Percentiles rank a stretch among this genome's conserved stretches.
Evolutionary conservation across 2,888 invertebrate genomes (phyloP).

Genomic region (Tachina lurida): DNA sequence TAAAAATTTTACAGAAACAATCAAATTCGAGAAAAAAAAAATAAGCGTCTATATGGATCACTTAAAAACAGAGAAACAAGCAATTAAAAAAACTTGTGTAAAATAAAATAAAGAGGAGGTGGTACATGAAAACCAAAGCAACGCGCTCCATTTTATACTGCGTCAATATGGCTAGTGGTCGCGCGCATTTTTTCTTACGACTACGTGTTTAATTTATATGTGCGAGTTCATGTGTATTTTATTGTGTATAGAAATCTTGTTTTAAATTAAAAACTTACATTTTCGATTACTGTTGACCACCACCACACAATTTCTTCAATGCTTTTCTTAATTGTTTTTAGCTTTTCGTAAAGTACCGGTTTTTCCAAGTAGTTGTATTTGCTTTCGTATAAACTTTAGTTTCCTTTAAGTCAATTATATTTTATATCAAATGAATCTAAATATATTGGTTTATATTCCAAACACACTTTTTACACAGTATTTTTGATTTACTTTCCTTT

Average conservation of each 20-base stretch:
- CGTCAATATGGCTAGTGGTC: constrained; percentile 64
- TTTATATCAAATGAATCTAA: background rate
- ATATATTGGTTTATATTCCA: constrained; percentile 8
- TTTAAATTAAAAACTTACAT: constrained; percentile 55
- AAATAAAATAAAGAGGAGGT: constrained; percentile 47
- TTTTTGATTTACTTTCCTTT: constrained; percentile 44
- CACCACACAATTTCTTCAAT: background rate
- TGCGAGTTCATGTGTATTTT: background rate
- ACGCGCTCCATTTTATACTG: constrained; percentile 67
- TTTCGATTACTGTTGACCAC: constrained; percentile 25
- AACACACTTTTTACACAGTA: constrained; percentile 37
- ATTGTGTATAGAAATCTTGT: constrained; percentile 14
- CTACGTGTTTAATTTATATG: constrained; percentile 31
- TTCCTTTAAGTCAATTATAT: background rate
- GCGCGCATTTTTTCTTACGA: constrained; percentile 61
- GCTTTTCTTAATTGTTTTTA: constrained; percentile 7
- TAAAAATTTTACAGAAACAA: constrained; percentile 35
- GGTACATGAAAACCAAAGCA: constrained; percentile 57
- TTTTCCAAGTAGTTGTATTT: constrained; percentile 7
- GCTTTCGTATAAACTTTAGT: background rate
- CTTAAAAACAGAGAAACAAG: constrained; percentile 42
- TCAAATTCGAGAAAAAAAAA: constrained; percentile 13
- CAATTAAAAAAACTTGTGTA: constrained; percentile 46
- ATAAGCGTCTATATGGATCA: constrained; percentile 65
- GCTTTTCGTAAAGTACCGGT: constrained; percentile 40